Percentiles rank a stretch among this genome's conserved stretches.
phyloP scores from a whole-genome alignment of 2,797 vertebrate genomes.

The Euthynnus affinis region DNA sequence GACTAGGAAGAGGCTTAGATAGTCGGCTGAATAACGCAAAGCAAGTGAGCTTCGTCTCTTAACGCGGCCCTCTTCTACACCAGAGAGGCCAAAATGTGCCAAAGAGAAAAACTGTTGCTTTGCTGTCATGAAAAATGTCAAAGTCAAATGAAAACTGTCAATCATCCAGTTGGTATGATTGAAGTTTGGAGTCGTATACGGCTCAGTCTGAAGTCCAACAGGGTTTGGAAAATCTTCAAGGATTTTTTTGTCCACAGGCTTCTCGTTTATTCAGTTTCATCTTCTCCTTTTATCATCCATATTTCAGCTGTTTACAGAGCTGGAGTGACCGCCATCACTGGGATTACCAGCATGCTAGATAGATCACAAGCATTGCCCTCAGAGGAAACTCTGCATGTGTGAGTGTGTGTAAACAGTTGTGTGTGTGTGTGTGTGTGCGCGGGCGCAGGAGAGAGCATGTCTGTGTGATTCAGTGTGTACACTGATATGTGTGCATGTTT shows the following conservation, averaged over 20 bases:
- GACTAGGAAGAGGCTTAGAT: slow-evolving; percentile 39
- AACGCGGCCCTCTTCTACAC: background rate
- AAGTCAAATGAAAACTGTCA: slow-evolving; percentile 63
- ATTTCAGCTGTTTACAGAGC: slow-evolving; percentile 83
- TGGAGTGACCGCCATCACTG: slow-evolving; percentile 74
- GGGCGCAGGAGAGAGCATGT: background rate
- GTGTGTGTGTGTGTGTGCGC: slow-evolving; percentile 18
- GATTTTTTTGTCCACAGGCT: slow-evolving; percentile 69
- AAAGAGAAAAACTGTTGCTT: slow-evolving; percentile 44
- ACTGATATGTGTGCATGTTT: slow-evolving; percentile 40
- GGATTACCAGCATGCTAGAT: slow-evolving; percentile 76
- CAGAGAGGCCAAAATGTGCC: slow-evolving; percentile 26
- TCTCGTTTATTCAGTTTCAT: slow-evolving; percentile 81
- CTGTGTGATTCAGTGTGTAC: slow-evolving; percentile 27
- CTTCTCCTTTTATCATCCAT: slow-evolving; percentile 81
- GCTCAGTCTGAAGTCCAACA: slow-evolving; percentile 63
- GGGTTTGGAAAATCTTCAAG: slow-evolving; percentile 76
- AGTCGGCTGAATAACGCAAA: slow-evolving; percentile 39
- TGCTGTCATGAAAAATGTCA: slow-evolving; percentile 50
- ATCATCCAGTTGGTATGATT: slow-evolving; percentile 43
- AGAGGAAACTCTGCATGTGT: slow-evolving; percentile 38
- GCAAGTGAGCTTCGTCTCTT: slow-evolving; percentile 8
- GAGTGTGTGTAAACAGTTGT: slow-evolving; percentile 28
- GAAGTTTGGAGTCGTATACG: slow-evolving; percentile 50
- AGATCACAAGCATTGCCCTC: slow-evolving; percentile 73